These are phyloP conservation scores for Parazoanthus swiftii DNA, from an alignment of 92 coral and sea anemone species.

Conservation along the genomic window DNA sequence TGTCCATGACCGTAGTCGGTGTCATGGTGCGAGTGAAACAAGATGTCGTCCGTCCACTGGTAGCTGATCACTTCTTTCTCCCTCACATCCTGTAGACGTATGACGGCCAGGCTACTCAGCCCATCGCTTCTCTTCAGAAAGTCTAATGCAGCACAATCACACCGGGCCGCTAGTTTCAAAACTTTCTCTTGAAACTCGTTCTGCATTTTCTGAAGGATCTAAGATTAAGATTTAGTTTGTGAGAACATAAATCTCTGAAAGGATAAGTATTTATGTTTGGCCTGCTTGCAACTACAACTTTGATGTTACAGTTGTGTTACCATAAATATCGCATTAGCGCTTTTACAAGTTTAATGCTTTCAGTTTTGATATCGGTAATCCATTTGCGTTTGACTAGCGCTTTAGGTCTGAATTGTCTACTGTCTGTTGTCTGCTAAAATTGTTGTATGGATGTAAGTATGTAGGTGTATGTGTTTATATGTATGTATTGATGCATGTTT, in stretches of 20 bases:
- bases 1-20: constrained; percentile 71
- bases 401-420: too few species aligned
- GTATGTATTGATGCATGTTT: too few species aligned
- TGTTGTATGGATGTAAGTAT: too few species aligned
- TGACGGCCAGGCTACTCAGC: constrained; percentile 52
- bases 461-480: too few species aligned
- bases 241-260: neutral
- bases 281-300: neutral
- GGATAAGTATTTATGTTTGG: neutral
- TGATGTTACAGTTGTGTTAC: too few species aligned
- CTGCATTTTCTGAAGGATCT: constrained; percentile 58
- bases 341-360: too few species aligned
- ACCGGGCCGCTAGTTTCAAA: constrained; percentile 43
- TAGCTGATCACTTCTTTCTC: constrained; percentile 59
- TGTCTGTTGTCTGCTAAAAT: too few species aligned
- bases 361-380: neutral
- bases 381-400: neutral
- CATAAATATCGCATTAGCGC: too few species aligned
- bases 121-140: constrained; percentile 54
- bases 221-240: neutral
- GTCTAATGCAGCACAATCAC: constrained; percentile 55
- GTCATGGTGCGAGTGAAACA: constrained; percentile 59
- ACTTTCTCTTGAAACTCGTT: constrained; percentile 63
- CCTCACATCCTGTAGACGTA: constrained; percentile 59
- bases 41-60: constrained; percentile 60